Base-by-base conservation (phyloP, 2,797 vertebrate genomes). In the Rhinogobio ventralis region DNA sequence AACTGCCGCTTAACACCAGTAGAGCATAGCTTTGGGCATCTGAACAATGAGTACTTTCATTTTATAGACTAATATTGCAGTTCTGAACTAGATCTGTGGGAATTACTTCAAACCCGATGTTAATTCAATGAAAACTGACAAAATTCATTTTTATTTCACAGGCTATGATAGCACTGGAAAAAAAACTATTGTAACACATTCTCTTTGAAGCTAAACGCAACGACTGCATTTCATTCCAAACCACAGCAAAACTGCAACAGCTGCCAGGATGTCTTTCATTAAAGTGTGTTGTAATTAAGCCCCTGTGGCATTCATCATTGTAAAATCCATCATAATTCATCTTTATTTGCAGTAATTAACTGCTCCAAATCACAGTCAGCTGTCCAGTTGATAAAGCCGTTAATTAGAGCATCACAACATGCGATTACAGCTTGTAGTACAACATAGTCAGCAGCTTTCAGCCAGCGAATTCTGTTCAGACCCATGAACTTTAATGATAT, bases 231-330 rank as follows among this genome's bases (percentile, higher is more conserved):
- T 80, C 66, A 55, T 46, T 60, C 64, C 51, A 33, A 74, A 11
- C 49, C 64, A 28, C 33, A 78, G 20, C 45, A 69, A 66, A 76
- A 82, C 49, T 17, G 13, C 60, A 82, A 78, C 83, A 87, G 79
- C 79, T 85, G 83, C 73, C 49, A 74, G 55, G 53, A 76, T 66
- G 72, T 30, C 69, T 86, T 85, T 86, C 71, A 66, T 81, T 49
- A 84, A 76, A 67, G 30, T 46, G 62, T 82, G 71, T 53, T 88
- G 66, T 84, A 85, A 87, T 81, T 75, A 81, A 45, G 15, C 78
- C 86, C 67, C 82, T 62, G 79, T 87, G 85, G 90, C 85, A 90
- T 88, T 91, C 90, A 91, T 91, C 90, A 89, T 93, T 89, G 89
- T 89, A 89, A 91, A 71, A 82, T 83, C 84, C 85, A 90, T 92